These are phyloP conservation scores for Cerastoderma edule DNA, from an alignment of 2,888 invertebrate species.

Conservation along the genomic window DNA sequence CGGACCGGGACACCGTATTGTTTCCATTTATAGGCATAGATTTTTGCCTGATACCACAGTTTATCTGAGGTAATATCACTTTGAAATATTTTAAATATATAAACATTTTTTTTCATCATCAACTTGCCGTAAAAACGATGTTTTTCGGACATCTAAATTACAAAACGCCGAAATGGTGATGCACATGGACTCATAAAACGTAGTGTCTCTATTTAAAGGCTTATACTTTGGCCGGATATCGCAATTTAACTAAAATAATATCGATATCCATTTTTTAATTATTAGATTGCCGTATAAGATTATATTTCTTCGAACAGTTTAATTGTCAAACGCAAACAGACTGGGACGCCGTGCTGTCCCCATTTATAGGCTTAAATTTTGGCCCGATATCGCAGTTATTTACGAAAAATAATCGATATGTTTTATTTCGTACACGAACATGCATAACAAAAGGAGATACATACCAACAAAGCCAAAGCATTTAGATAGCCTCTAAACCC, in stretches of 20 bases:
- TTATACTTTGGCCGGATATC: not conserved
- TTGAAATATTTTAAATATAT: not conserved
- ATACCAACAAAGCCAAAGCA: too few species aligned
- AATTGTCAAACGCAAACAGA: too few species aligned
- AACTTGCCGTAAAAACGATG: not conserved
- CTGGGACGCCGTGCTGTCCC: too few species aligned
- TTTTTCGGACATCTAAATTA: not conserved
- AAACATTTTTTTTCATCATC: not conserved
- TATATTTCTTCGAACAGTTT: too few species aligned
- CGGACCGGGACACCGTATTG: conserved; percentile 54
- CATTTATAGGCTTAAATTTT: too few species aligned
- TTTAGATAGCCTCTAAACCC: too few species aligned
- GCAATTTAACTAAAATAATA: not conserved
- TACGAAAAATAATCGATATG: too few species aligned
- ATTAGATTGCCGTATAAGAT: too few species aligned
- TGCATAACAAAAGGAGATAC: too few species aligned
- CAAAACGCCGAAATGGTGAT: not conserved
- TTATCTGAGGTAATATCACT: conserved; percentile 10
- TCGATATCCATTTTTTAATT: too few species aligned
- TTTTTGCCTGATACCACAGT: conserved; percentile 52
- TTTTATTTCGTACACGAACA: too few species aligned
- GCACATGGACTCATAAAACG: not conserved
- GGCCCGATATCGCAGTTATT: too few species aligned
- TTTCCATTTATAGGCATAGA: conserved; percentile 59
- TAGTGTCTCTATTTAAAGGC: not conserved